Evolutionary conservation across 2,888 invertebrate species (phyloP), one percentile per base, ranked within the genome.

Genomic region (Rutpela maculata): DNA sequence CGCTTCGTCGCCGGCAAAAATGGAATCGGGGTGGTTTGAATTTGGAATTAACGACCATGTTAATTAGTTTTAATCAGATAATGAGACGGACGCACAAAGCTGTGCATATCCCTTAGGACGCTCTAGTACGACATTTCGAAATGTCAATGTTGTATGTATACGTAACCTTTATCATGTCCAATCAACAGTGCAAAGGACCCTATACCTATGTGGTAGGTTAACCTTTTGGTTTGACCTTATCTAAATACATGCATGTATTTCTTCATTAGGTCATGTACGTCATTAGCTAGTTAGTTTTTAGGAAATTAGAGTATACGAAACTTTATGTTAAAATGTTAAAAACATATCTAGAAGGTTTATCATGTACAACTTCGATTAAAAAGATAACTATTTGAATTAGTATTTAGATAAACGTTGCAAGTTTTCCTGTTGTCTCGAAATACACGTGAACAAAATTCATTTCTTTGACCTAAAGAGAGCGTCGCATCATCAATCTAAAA

Each of bases 1-100:
- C 78, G 74, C 67, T 77, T 76, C 66, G 75, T 62, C 70, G 60
- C 73, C 62, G 35, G 80, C 77, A 82, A 83, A 83, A 83, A 83
- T 81, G 78, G 77, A 80, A 76, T 76, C 77, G 78, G 75, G 79
- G 77, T 77, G 77, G 81, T 81, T 80, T 75, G 74, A 78, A 80
- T 74, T 78, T 66, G 73, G 81, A 81, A 83, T 84, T 84, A 84
- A 84, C 80, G 80, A 79, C 77, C 80, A 78, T 77, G 78, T 78
- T 84, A 85, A 85, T 84, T 84, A 82, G 81, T 81, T 83, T 80
- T 83, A 81, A 83, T 76, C 77, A 79, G 80, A 82, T 81, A 81
- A 83, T 82, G 81, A 80, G 78, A 66, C 79, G 65, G 65, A 65
- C 65, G 65, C 19, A 18, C 17, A 15, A 50, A 43, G 60, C 35